Base-by-base conservation (phyloP, 53 echinoderm and acorn worm species). In the Echinarachnius parma region DNA sequence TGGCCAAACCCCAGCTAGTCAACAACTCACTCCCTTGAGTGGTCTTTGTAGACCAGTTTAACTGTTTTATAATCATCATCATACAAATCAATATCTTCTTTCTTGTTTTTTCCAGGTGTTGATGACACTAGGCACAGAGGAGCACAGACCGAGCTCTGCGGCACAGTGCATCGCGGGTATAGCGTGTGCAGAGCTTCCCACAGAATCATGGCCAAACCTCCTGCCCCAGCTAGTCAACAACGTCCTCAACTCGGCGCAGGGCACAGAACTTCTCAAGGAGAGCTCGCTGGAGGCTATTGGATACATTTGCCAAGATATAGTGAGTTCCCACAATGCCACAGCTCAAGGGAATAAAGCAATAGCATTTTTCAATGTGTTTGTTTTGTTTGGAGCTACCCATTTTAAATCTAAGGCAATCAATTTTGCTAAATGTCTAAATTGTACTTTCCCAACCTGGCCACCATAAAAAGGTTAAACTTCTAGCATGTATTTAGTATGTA, bases 271-370 rank as follows among this genome's bases (percentile, higher is more conserved):
- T 2, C 78, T 86, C 57, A 91, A 91, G 39, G 91, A 98, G 54
- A 75, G 86, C 9, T 92, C 91, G 9, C 67, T 98, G 56, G 98
- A 98, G 76, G 88, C 91, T 47, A 98, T 98, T 19, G 98, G 91
- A 5, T 98, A 98, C 86, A 98, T 98, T 77, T 91, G 98, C 62
- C 98, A 98, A 82, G 98, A 98, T 55, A 98, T 98, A 28, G 98
- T 98, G 55, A 85, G 98, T 89, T 35, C 1, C 5, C 19, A 4
- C 33, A 8, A n/a, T n/a, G n/a, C n/a, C n/a, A n/a, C n/a, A n/a
- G n/a, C n/a, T n/a, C n/a, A n/a, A n/a, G n/a, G n/a, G n/a, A n/a
- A n/a, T n/a, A 21, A 52, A 52, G 7, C 25, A 2, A 7, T 2
- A 21, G 22, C 27, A 27, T 27, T 4, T 28, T 56, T 0, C 1